These are phyloP conservation scores for Drosophila ogumai DNA, from an alignment of 1,140 invertebrate species.

Conservation along the genomic window DNA sequence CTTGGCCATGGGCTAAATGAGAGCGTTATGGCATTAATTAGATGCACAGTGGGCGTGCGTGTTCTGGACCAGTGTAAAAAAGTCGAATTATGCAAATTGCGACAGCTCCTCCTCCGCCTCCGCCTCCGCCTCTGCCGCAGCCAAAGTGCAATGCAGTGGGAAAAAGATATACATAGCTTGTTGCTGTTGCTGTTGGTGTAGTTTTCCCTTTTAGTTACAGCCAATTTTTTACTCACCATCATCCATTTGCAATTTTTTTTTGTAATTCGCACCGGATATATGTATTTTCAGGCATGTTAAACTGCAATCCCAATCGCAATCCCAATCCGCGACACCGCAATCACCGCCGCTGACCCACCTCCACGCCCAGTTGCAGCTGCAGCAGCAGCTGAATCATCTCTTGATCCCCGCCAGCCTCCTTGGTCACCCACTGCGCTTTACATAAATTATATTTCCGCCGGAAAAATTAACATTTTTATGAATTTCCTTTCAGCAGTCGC, in stretches of 20 bases:
- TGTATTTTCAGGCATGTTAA: constrained; percentile 63
- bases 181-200: constrained; percentile 6
- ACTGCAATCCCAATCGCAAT: constrained; percentile 55
- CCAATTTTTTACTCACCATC: constrained; percentile 29
- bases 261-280: constrained; percentile 78
- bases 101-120: constrained; percentile 1
- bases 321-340: constrained; percentile 45
- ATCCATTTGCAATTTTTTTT: constrained; percentile 52
- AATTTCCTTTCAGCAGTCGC: constrained; percentile 79
- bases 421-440: constrained; percentile 80
- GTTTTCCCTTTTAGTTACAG: constrained; percentile 17
- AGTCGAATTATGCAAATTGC: constrained; percentile 54
- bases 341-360: constrained; percentile 26
- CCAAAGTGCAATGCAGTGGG: constrained; percentile 37
- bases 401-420: constrained; percentile 39
- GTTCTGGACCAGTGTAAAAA: constrained; percentile 34
- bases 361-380: constrained; percentile 9
- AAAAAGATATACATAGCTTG: constrained; percentile 17
- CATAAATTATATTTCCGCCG: constrained; percentile 83
- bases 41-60: constrained; percentile 47
- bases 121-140: background rate
- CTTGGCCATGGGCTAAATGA: constrained; percentile 47
- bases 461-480: constrained; percentile 84
- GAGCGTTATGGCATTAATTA: constrained; percentile 53
- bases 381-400: constrained; percentile 13